These are phyloP conservation scores for Perithous albicinctus DNA, from an alignment of 2,888 invertebrate genomes.

Conservation along the genomic window DNA sequence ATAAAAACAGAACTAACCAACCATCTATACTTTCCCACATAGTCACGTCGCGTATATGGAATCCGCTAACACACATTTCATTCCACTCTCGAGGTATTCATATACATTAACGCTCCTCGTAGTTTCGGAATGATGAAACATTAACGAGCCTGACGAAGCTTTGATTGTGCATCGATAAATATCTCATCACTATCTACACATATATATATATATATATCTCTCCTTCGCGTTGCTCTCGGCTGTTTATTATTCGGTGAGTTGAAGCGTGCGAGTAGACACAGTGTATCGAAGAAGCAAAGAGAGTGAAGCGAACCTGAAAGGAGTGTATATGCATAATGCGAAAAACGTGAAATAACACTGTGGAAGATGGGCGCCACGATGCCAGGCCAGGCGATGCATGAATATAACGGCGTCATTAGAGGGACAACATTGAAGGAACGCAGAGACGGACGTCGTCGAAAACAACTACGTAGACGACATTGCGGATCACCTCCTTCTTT, in stretches of 20 bases:
- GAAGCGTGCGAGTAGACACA: neutral
- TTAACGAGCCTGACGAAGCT: slow-evolving; percentile 36
- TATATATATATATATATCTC: too few species aligned
- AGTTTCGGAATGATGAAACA: slow-evolving; percentile 15
- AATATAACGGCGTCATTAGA: slow-evolving; percentile 65
- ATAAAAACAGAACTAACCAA: slow-evolving; percentile 70
- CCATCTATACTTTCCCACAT: too few species aligned
- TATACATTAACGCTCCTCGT: neutral
- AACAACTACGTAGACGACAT: slow-evolving; percentile 43
- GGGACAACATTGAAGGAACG: slow-evolving; percentile 8
- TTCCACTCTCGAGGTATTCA: too few species aligned
- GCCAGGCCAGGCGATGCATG: slow-evolving; percentile 52
- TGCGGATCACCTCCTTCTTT: slow-evolving; percentile 42
- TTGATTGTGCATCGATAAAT: slow-evolving; percentile 42
- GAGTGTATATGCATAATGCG: slow-evolving; percentile 1
- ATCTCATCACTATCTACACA: too few species aligned
- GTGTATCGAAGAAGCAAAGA: neutral
- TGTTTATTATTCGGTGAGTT: slow-evolving; percentile 42
- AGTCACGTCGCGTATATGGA: too few species aligned
- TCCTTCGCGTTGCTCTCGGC: neutral
- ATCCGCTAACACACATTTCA: too few species aligned
- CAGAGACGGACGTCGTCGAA: slow-evolving; percentile 12
- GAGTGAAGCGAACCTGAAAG: neutral
- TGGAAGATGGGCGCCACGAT: slow-evolving; percentile 34
- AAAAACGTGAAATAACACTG: slow-evolving; percentile 31